Base-by-base conservation (phyloP, 2,113 vertebrate species). In the Pseudonaja textilis region DNA sequence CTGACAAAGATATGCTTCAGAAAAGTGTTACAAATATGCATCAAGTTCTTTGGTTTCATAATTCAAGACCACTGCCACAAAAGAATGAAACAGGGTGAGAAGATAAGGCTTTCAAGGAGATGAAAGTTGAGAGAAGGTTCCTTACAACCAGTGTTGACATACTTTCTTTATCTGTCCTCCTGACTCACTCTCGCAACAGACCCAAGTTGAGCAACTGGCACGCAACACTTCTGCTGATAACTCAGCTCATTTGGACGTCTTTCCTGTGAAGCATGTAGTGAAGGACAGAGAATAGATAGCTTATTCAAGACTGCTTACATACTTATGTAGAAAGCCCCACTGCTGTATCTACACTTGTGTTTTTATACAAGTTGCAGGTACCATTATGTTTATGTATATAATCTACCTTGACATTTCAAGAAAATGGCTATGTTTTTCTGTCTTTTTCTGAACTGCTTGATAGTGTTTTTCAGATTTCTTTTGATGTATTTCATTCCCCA, bases 41-140 rank as follows among this genome's bases (percentile, higher is more conserved):
- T 89, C 25, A 1, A 1, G 93, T 29, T 56, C 95, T 96, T 94
- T 90, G 94, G 87, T 45, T 89, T 59, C n/a, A 94, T 45, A 92
- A 94, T 90, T 95, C 90, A 94, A 57, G 64, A 88, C n/a, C 86
- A 14, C 5, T 91, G 22, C 55, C 89, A 90, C 25, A 74, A 59
- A 93, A 26, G 23, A 89, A 74, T 86, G 50, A 87, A 11, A 1
- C 4, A 14, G n/a, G 34, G 29, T 16, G 42, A 29, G 2, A 55
- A 87, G 87, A 47, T 88, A 92, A 94, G 57, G 69, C 69, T 89
- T 74, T 91, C 90, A 85, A 57, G 85, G 88, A 85, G 90, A 91
- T 93, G 90, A 87, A 92, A 94, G 93, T 55, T 93, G 45, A 90
- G 10, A 47, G 74, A 90, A 50, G 81, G 61, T 92, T 95, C 91